Evolutionary conservation across 2,888 invertebrate species (phyloP), one percentile per base, ranked within the genome.

Genomic region (Macropis europaea): DNA sequence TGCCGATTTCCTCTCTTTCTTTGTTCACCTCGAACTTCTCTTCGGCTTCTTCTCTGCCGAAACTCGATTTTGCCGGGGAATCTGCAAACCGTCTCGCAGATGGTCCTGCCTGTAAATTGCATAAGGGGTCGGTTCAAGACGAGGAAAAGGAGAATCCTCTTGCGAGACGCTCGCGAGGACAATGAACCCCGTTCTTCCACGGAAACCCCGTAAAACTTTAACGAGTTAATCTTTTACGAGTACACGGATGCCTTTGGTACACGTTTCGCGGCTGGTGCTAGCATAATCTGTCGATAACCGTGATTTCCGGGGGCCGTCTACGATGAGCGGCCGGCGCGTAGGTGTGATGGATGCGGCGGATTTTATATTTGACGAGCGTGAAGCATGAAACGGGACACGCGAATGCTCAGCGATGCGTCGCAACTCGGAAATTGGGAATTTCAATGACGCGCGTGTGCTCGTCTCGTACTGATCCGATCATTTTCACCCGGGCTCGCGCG

Each of bases 361-460:
- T 82, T 83, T 85, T 79, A 80, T 62, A 68, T 81, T 80, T 78
- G 79, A 76, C 60, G 79, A 60, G 80, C 76, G 76, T 72, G 79
- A 76, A 76, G 79, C 78, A 75, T 76, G 80, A 75, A 82, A 85
- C 78, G 62, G 72, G 76, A 47, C 40, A 53, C 67, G 53, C 36
- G 47, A 72, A 71, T 69, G 64, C 61, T 63, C 77, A 71, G 54
- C 63, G 79, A 54, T 52, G 80, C 71, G 66, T 79, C 64, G 34
- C 47, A 36, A 30, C 52, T 19, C 45, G 69, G 59, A 77, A 71
- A 79, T 80, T 80, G 80, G 63, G 47, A 77, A 69, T 70, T 68
- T 69, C 71, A 69, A 61, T 80, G 77, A 80, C 52, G 63, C 67
- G 48, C 40, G 32, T 48, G 42, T 40, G 40, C 30, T 34, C 6